Percentiles rank a stretch among this genome's conserved stretches.
Evolutionary conservation across 1,140 invertebrate species (phyloP).

Genomic region (Bathynomus jamesi): DNA sequence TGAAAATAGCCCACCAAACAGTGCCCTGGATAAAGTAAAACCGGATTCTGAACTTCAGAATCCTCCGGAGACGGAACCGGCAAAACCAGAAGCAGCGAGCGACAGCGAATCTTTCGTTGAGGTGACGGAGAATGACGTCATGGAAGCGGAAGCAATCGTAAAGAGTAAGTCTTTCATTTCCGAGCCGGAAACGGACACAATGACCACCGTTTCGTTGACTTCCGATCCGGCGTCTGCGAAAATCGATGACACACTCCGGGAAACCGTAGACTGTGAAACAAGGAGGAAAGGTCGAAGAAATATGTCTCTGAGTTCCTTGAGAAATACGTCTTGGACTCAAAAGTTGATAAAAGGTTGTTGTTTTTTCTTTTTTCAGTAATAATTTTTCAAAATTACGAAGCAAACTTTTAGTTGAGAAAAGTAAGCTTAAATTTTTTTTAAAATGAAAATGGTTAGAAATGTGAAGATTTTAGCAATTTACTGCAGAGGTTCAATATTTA

Average conservation of each 20-base stretch:
- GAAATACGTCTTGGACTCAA: constrained; percentile 57
- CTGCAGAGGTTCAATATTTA: no score
- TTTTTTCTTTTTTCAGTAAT: neutral
- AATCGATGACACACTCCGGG: neutral
- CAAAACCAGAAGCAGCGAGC: neutral
- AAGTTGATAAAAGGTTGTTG: constrained; percentile 47
- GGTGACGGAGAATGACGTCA: neutral
- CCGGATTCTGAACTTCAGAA: neutral
- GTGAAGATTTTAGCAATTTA: no score
- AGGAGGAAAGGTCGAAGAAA: constrained; percentile 42
- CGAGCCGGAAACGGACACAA: constrained; percentile 51
- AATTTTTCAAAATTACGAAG: neutral
- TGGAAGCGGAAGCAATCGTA: neutral
- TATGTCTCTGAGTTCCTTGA: constrained; percentile 57
- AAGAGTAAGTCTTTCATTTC: constrained; percentile 49
- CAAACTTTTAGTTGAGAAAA: neutral
- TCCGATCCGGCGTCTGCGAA: constrained; percentile 17
- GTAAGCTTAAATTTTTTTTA: neutral
- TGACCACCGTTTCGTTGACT: constrained; percentile 53
- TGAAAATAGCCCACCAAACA: neutral
- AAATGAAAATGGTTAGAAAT: no score
- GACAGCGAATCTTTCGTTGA: neutral
- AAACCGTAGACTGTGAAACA: constrained; percentile 13
- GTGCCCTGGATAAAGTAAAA: neutral
- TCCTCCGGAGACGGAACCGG: neutral